These are phyloP conservation scores for Melinopterus prodromus DNA, from an alignment of 2,888 invertebrate genomes.

Conservation along the genomic window DNA sequence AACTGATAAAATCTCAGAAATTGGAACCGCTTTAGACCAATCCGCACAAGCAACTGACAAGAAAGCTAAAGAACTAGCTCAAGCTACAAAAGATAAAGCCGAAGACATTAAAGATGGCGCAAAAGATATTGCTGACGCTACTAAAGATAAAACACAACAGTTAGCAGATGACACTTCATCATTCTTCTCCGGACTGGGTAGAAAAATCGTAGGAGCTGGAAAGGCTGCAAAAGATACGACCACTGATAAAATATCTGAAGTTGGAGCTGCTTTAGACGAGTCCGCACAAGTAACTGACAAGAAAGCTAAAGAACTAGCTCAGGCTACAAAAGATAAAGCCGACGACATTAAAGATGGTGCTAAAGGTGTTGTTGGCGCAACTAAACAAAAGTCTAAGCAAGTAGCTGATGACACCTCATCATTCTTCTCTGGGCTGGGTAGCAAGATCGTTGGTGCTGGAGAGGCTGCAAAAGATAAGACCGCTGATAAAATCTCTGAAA, in stretches of 20 bases:
- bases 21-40: constrained; percentile 29
- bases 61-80: constrained; percentile 7
- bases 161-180: background rate
- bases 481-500: background rate
- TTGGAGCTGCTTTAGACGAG: background rate
- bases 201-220: background rate
- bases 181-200: background rate
- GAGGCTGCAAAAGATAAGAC: background rate
- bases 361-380: background rate
- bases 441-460: background rate
- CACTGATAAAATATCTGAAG: background rate
- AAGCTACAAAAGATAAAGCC: constrained; percentile 29
- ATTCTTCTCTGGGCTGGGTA: background rate
- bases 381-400: background rate
- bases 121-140: background rate
- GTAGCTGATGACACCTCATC: background rate
- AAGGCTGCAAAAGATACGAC: background rate
- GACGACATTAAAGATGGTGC: constrained; percentile 31
- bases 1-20: constrained; percentile 30
- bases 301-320: constrained; percentile 8
- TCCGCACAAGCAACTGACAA: constrained; percentile 1
- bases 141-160: background rate
- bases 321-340: constrained; percentile 26
- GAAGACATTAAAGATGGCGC: constrained; percentile 30
- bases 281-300: background rate